A percentile compares a stretch with the other conserved stretches of the same genome.
phyloP scores from a whole-genome alignment of 2,888 invertebrate species.

The Smittia aterrima region DNA sequence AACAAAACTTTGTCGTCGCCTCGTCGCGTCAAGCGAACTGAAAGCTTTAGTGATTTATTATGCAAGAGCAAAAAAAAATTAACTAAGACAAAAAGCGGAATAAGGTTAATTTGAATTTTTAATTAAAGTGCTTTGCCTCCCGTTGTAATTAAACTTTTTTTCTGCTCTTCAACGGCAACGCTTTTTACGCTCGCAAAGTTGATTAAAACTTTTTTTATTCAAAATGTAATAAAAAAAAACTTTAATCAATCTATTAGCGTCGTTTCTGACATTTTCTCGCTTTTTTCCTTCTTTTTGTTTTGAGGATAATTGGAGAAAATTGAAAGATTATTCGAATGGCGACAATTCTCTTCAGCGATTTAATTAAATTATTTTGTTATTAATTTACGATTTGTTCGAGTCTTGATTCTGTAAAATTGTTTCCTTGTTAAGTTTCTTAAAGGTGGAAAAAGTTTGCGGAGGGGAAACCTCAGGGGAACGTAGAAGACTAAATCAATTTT shows the following conservation, averaged over 20 bases:
- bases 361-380: constrained; percentile 39
- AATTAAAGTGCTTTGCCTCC: constrained; percentile 37
- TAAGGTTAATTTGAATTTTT: constrained; percentile 41
- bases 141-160: constrained; percentile 37
- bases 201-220: background rate
- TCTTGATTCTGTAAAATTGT: constrained; percentile 11
- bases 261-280: background rate
- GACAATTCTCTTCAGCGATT: background rate
- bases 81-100: background rate
- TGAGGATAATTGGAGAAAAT: constrained; percentile 40
- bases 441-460: constrained; percentile 5
- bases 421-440: constrained; percentile 13
- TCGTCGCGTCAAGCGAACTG: background rate
- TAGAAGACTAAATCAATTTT: constrained; percentile 43
- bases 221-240: background rate
- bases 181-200: background rate
- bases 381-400: too few species aligned
- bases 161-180: background rate
- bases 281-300: constrained; percentile 11
- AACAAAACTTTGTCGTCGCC: constrained; percentile 8
- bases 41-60: background rate
- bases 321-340: constrained; percentile 33
- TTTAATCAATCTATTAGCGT: background rate
- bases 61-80: background rate
- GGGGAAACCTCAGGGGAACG: background rate